Conservation (phyloP, 2,888 invertebrate species). For the Lypha dubia region DNA sequence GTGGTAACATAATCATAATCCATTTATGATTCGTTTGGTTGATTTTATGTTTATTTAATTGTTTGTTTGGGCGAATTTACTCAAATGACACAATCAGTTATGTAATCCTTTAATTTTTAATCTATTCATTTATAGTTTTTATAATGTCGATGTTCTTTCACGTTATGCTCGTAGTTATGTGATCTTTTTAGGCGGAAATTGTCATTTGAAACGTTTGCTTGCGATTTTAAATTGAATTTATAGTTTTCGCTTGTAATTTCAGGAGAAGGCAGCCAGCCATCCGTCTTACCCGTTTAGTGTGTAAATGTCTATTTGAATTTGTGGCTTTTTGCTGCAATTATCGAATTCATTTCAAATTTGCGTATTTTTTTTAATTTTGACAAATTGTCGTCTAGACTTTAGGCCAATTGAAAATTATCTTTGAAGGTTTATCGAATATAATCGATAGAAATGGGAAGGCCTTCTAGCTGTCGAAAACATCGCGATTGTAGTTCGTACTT, state of each 20-base stretch:
- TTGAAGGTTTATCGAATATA: background rate
- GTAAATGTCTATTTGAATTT: constrained; percentile 72
- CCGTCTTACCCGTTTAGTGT: constrained; percentile 18
- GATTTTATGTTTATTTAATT: constrained; percentile 15
- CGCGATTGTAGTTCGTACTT: too few species aligned
- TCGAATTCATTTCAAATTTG: constrained; percentile 79
- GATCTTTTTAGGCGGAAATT: constrained; percentile 8
- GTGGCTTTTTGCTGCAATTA: constrained; percentile 80
- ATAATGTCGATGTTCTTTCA: constrained; percentile 41
- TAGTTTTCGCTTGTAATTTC: background rate
- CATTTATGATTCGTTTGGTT: constrained; percentile 20
- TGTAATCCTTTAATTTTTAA: constrained; percentile 31
- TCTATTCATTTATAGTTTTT: constrained; percentile 46
- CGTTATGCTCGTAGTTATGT: constrained; percentile 10
- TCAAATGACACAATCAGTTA: constrained; percentile 24
- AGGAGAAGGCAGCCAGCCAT: background rate
- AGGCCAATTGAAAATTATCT: constrained; percentile 33
- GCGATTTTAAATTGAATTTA: background rate
- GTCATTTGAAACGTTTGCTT: background rate
- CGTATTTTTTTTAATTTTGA: constrained; percentile 6
- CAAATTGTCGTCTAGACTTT: background rate
- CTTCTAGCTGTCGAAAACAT: background rate
- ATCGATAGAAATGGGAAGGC: background rate
- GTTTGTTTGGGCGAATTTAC: constrained; percentile 18
- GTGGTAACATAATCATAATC: constrained; percentile 33